Evolutionary conservation across 2,797 vertebrate genomes (phyloP).

Genomic region (Ctenopoma kingsleyae): DNA sequence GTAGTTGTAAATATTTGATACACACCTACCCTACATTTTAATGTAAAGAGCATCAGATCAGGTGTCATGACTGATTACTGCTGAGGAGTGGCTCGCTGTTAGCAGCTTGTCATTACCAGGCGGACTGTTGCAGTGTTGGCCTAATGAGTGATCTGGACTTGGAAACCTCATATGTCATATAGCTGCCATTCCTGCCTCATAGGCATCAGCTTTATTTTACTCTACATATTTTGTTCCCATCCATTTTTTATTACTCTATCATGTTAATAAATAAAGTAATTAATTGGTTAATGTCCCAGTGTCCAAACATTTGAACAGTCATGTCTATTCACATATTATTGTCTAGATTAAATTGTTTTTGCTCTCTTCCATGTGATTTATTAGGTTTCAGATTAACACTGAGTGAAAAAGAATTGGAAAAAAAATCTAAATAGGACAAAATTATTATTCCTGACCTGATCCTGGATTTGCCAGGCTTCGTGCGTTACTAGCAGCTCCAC

Average conservation of each 20-base stretch:
- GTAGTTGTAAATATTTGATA: conserved; percentile 83
- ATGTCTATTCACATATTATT: neutral
- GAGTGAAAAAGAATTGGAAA: conserved; percentile 6
- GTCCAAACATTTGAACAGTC: neutral
- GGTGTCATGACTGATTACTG: conserved; percentile 50
- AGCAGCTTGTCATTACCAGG: conserved; percentile 42
- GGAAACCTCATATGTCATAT: conserved; percentile 9
- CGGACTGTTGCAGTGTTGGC: conserved; percentile 19
- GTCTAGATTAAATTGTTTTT: conserved; percentile 8
- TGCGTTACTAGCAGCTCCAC: conserved; percentile 43
- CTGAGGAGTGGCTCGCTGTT: conserved; percentile 29
- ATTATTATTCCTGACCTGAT: conserved; percentile 60
- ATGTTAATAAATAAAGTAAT: neutral
- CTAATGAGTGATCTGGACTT: conserved; percentile 13
- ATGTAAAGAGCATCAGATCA: conserved; percentile 58
- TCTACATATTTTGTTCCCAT: neutral
- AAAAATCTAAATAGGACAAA: conserved; percentile 46
- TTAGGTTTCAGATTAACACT: conserved; percentile 34
- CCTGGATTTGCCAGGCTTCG: conserved; percentile 46
- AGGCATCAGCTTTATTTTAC: neutral
- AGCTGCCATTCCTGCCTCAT: neutral
- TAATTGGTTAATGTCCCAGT: neutral
- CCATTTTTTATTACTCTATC: neutral
- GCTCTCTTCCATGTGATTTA: conserved; percentile 2
- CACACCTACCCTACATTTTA: conserved; percentile 65